Conservation (phyloP, 2,888 invertebrate genomes). For the Chironomus tentans region DNA sequence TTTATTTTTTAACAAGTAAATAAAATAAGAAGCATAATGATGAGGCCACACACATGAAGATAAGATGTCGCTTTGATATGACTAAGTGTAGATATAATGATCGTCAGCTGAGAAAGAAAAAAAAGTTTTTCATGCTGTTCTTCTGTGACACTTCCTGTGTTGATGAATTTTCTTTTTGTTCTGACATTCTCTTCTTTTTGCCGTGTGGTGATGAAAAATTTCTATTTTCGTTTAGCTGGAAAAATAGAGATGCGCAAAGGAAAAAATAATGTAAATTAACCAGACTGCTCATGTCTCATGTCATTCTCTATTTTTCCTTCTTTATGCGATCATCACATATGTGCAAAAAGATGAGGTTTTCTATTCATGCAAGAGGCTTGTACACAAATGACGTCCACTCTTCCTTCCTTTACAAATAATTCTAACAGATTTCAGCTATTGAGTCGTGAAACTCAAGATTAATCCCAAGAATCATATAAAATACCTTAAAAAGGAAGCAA, state of each 20-base stretch:
- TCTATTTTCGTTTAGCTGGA: not conserved
- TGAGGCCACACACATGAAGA: not conserved
- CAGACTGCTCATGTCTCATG: not conserved
- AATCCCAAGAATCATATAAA: no score
- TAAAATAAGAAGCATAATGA: not conserved
- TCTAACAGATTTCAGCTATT: no score
- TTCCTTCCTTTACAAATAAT: no score
- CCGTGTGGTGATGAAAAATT: not conserved
- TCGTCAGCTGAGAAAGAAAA: constrained; percentile 3
- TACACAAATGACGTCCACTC: no score
- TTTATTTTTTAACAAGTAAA: no score
- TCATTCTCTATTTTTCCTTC: not conserved
- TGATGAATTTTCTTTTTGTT: not conserved
- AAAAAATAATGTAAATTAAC: not conserved
- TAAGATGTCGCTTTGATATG: not conserved
- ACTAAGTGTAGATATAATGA: not conserved
- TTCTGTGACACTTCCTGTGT: constrained; percentile 2
- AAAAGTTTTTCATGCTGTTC: not conserved
- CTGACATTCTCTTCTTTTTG: not conserved
- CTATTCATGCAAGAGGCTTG: no score
- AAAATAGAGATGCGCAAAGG: not conserved
- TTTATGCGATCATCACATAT: no score
- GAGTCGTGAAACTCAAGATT: no score
- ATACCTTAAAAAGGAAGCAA: no score
- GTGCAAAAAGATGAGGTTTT: no score